phyloP scores from a whole-genome alignment of 2,113 vertebrate genomes.

The Pontoporia blainvillei region DNA sequence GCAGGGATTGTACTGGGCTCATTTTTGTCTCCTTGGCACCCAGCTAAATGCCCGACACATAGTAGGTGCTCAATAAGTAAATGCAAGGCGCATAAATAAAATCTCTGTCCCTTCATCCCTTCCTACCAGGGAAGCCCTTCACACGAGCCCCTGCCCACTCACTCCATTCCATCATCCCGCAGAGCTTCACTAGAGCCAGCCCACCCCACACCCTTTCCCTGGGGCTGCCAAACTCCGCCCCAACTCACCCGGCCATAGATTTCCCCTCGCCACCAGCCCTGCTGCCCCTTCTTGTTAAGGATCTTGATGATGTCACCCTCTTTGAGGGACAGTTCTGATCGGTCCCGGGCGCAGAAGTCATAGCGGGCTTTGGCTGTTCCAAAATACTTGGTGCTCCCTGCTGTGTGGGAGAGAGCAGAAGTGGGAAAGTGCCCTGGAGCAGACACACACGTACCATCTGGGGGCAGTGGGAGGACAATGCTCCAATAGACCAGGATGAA shows the following conservation, averaged over 20 bases:
- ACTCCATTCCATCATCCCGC: not conserved
- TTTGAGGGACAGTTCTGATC: constrained; percentile 88
- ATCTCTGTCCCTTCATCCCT: not conserved
- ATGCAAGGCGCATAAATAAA: not conserved
- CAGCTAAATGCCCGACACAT: not conserved
- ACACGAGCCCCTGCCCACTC: not conserved
- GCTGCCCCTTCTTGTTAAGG: constrained; percentile 91
- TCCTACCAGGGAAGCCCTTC: not conserved
- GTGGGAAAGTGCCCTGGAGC: no score
- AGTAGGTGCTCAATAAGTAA: not conserved
- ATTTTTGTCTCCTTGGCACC: not conserved
- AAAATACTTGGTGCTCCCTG: constrained; percentile 81
- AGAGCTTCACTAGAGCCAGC: accelerated
- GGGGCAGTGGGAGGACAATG: accelerated
- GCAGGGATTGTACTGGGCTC: not conserved
- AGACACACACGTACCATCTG: accelerated
- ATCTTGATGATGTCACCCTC: constrained; percentile 94
- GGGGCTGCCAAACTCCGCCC: not conserved
- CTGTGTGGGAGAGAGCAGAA: constrained; percentile 60
- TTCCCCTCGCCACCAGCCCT: constrained; percentile 95
- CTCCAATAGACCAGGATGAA: not conserved
- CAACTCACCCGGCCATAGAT: constrained; percentile 91
- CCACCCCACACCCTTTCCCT: not conserved
- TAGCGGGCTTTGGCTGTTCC: constrained; percentile 91
- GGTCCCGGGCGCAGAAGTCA: constrained; percentile 92